Evolutionary conservation across 2,888 invertebrate species (phyloP), one percentile per base, ranked within the genome.

Genomic region (Xylota segnis): DNA sequence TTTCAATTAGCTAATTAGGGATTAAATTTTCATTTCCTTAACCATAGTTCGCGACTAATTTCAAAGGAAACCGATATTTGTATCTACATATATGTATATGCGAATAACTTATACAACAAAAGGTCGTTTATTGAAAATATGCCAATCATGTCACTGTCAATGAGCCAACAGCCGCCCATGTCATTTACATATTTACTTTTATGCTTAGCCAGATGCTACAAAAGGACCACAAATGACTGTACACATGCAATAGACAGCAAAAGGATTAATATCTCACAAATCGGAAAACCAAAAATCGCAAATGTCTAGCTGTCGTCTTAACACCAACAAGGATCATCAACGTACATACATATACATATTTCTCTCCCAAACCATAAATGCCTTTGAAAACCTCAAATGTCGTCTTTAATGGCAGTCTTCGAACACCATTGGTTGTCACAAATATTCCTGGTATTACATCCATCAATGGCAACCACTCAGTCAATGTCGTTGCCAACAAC

Each of bases 101-200:
- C n/a, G n/a, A n/a, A n/a, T n/a, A n/a, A n/a, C n/a, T n/a, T n/a
- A 7, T 14, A 29, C 7, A 32, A 14, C 7, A 54, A 29, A 29
- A 29, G n/a, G 14, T 4, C 32, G 29, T 54, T 54, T 56, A 56
- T 34, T 34, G 58, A 37, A 58, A 58, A 58, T 58, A 12, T 58
- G 18, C 37, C 58, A 58, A 37, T 58, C 58, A 58, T 37, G 37
- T 37, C 58, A 58, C 18, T 37, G 58, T 58, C 58, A 37, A 34
- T n/a, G 37, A 9, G 18, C 18, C 18, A 37, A 37, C 37, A 58
- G 58, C 32, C 37, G 58, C 12, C 18, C 18, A 18, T 58, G 10
- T 34, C 34, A 18, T 32, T 9, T 37, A 5, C 43, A 14, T 43
- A 58, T 37, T 37, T 58, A 58, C 34, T 5, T 12, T 37, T 18